Percentiles rank a stretch among this genome's conserved stretches.
Evolutionary conservation across 2,888 invertebrate species (phyloP).

Genomic region (Lepidochrysops patricia): DNA sequence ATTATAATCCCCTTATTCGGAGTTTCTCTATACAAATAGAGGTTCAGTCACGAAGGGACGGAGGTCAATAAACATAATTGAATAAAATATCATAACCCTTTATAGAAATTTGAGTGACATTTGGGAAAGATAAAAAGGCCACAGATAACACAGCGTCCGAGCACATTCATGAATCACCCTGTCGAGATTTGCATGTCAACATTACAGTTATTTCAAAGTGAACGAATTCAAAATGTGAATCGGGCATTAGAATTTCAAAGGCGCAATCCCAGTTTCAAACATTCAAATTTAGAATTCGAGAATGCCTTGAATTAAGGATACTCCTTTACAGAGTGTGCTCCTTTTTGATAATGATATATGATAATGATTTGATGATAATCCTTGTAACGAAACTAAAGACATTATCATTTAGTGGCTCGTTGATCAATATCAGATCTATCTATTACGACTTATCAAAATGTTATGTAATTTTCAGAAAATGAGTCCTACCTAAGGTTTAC

Average conservation of each 20-base stretch:
- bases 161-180: conserved; percentile 38
- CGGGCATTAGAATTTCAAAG: conserved; percentile 28
- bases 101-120: conserved; percentile 27
- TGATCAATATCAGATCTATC: too few relatives aligned
- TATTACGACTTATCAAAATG: too few relatives aligned
- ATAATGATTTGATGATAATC: too few relatives aligned
- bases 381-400: too few relatives aligned
- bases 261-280: conserved; percentile 23
- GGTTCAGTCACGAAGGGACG: not conserved
- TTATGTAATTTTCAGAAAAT: too few relatives aligned
- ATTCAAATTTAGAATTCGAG: conserved; percentile 23
- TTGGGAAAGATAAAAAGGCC: conserved; percentile 25
- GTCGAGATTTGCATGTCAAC: conserved; percentile 30
- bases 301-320: conserved; percentile 15
- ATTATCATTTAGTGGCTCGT: too few relatives aligned
- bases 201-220: conserved; percentile 21
- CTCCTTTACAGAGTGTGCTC: not conserved
- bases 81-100: conserved; percentile 16
- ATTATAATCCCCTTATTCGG: not conserved
- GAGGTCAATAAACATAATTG: not conserved
- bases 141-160: conserved; percentile 29
- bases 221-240: conserved; percentile 18
- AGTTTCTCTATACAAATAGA: not conserved
- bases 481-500: too few relatives aligned
- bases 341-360: not conserved